Conservation (phyloP, 1,140 invertebrate species). For the Cyphomyrmex costatus region DNA sequence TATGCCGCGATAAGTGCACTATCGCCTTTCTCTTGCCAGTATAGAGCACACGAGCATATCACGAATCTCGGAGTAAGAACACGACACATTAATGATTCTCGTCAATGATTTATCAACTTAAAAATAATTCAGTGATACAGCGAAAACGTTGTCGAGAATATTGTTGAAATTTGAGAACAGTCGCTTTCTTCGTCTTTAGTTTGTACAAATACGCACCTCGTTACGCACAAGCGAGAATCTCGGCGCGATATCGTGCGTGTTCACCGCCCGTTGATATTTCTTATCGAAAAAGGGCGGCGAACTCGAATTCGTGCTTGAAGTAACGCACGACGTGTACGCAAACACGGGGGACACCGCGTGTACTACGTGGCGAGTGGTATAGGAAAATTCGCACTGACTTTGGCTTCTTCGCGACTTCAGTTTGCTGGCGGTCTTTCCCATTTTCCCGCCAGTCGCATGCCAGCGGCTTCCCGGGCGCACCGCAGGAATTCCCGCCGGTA, state of each 20-base stretch:
- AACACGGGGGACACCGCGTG: neutral
- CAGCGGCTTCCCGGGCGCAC: neutral
- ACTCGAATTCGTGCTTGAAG: neutral
- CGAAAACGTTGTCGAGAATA: neutral
- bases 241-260: neutral
- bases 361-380: neutral
- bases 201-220: slow-evolving; percentile 26
- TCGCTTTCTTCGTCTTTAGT: too few species aligned
- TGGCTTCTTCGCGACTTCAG: slow-evolving; percentile 82
- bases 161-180: neutral
- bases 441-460: slow-evolving; percentile 71
- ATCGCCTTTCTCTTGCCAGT: slow-evolving; percentile 25
- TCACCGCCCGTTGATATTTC: neutral
- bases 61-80: neutral
- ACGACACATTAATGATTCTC: neutral
- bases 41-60: too few species aligned
- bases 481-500: slow-evolving; percentile 28
- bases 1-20: slow-evolving; percentile 29
- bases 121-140: neutral
- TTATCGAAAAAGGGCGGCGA: neutral
- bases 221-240: neutral
- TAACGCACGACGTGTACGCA: neutral
- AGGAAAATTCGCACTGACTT: slow-evolving; percentile 78
- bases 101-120: neutral
- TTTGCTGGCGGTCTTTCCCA: slow-evolving; percentile 84